Evolutionary conservation across 2,888 invertebrate genomes (phyloP), one percentile per base, ranked within the genome.

Genomic region (Rhagonycha fulva): DNA sequence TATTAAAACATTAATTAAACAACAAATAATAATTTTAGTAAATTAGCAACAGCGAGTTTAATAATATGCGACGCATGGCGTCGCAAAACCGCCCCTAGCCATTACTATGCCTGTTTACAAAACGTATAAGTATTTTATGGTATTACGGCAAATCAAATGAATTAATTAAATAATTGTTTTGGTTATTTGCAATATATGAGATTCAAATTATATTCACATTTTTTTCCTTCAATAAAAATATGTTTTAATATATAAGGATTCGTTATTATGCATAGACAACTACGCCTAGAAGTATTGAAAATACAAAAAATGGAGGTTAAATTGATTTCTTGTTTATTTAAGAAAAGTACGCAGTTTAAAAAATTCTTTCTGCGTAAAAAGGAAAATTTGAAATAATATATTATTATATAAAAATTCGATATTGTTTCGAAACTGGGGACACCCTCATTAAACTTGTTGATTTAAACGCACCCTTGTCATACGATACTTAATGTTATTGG

Each of bases 401-500:
- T 12, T 32, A 19, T 19, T 19, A 19, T 19, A 19, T 32, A 32
- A 32, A 32, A 32, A 32, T 32, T 32, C 32, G 32, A n/a, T 47
- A 47, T 47, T 7, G 47, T n/a, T 47, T 47, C 47, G n/a, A n/a
- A 47, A 47, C n/a, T 47, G 47, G 47, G 47, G 47, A 7, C 74
- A 30, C 72, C 77, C 74, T 61, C 69, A 70, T 77, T 70, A 77
- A 77, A 79, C 77, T 79, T 79, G 79, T 79, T 79, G 79, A 77
- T 77, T 77, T 77, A 76, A 76, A 74, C 74, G 72, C 74, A 72
- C 77, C 79, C 77, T 68, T 74, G 79, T 74, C 67, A 79, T 76
- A 67, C 70, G 77, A 79, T 79, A 79, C 77, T 68, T 67, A 67
- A 74, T 77, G 77, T 79, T 79, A 77, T 77, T 79, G 79, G 77